Conservation (phyloP, 2,113 vertebrate species). For the Gopherus evgoodei region DNA sequence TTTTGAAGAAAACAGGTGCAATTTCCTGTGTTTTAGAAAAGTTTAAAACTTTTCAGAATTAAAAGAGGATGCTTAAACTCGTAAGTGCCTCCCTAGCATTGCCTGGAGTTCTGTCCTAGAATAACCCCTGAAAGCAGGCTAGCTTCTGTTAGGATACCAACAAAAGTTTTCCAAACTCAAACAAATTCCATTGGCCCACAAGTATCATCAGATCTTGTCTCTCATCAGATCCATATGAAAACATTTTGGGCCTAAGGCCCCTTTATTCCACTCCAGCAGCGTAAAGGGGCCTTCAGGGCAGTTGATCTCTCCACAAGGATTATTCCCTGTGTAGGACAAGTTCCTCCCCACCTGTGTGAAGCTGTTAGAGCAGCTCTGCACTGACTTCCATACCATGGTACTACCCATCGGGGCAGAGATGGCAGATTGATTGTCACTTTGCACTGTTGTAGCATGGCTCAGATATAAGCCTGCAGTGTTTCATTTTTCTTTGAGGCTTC, state of each 20-base stretch:
- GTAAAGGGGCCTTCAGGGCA: neutral
- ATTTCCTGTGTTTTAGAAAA: neutral
- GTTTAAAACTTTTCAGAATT: neutral
- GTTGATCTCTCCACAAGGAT: neutral
- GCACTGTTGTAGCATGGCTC: neutral
- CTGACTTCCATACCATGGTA: neutral
- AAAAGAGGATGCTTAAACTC: neutral
- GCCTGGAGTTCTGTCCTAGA: neutral
- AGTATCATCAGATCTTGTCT: neutral
- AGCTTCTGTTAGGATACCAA: neutral
- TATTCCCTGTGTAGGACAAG: neutral
- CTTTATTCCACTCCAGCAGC: neutral
- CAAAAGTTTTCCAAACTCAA: neutral
- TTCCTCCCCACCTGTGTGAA: too few relatives aligned
- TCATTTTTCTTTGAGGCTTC: neutral
- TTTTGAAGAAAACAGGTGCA: neutral
- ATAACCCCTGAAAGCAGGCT: neutral
- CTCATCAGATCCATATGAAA: neutral
- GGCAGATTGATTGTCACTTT: neutral
- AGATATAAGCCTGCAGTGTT: fast-evolving
- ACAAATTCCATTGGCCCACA: neutral
- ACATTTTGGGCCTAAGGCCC: neutral
- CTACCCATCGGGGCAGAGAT: neutral
- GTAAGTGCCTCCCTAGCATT: neutral
- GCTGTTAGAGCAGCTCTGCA: neutral